Evolutionary conservation across 1,140 invertebrate species (phyloP).

Genomic region (Trichonephila clavipes): DNA sequence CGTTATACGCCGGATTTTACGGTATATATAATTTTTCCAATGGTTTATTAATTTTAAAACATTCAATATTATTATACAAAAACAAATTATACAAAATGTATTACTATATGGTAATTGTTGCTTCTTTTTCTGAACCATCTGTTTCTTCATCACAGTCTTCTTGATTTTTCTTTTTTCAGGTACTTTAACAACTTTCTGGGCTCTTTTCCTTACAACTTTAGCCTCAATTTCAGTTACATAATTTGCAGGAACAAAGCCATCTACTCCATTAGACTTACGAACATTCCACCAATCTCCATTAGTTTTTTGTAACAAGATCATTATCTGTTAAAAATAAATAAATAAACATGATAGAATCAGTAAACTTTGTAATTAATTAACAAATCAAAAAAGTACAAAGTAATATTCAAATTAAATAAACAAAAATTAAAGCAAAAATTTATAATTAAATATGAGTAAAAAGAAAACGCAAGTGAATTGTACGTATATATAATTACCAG

Average conservation of each 20-base stretch:
- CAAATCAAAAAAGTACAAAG: too few species aligned
- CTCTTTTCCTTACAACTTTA: slow-evolving; percentile 89
- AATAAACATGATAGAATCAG: too few species aligned
- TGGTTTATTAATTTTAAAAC: too few species aligned
- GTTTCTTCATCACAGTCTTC: slow-evolving; percentile 88
- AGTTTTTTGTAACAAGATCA: slow-evolving; percentile 96
- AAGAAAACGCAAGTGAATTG: too few species aligned
- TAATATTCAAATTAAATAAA: too few species aligned
- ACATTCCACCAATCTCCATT: slow-evolving; percentile 99
- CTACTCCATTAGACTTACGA: slow-evolving; percentile 92
- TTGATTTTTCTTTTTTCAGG: slow-evolving; percentile 91
- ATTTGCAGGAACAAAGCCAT: slow-evolving; percentile 98
- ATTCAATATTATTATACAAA: too few species aligned
- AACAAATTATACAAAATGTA: neutral
- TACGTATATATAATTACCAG: too few species aligned
- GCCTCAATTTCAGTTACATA: slow-evolving; percentile 97
- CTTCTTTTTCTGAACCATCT: slow-evolving; percentile 77
- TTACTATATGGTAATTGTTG: slow-evolving; percentile 73
- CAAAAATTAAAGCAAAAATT: too few species aligned
- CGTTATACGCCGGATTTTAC: too few species aligned
- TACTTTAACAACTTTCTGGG: slow-evolving; percentile 91
- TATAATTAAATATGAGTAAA: too few species aligned
- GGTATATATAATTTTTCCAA: too few species aligned
- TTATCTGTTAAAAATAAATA: slow-evolving; percentile 82
- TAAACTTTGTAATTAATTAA: too few species aligned